phyloP scores from a whole-genome alignment of 1,140 invertebrate species.

The Philotrypesis tridentata region DNA sequence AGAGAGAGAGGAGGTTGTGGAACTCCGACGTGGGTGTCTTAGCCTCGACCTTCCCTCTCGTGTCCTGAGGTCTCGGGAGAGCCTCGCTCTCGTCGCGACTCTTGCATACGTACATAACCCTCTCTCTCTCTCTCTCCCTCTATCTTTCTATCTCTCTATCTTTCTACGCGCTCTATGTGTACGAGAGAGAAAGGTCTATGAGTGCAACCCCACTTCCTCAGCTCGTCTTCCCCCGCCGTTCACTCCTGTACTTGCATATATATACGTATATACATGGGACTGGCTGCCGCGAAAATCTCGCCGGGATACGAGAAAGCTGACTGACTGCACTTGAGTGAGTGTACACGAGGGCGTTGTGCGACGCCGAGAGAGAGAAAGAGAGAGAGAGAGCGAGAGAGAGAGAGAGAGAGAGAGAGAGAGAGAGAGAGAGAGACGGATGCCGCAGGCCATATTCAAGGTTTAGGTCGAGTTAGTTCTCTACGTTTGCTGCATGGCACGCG shows the following conservation, averaged over 20 bases:
- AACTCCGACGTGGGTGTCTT: slow-evolving; percentile 55
- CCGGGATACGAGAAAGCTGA: not conserved
- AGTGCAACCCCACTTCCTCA: slow-evolving; percentile 2
- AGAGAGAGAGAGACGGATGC: not conserved
- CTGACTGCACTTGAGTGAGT: not conserved
- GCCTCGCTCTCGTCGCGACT: slow-evolving; percentile 28
- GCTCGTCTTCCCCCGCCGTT: not conserved
- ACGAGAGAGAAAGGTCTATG: not conserved
- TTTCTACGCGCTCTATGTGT: not conserved
- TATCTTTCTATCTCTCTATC: not conserved
- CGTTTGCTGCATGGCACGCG: not conserved
- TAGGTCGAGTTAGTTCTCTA: not conserved
- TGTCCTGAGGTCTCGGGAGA: slow-evolving; percentile 52
- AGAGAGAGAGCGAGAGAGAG: not conserved
- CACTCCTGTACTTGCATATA: not conserved
- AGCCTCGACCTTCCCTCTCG: slow-evolving; percentile 61
- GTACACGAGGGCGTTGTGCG: not conserved
- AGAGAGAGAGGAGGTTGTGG: slow-evolving; percentile 28
- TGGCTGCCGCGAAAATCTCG: not conserved
- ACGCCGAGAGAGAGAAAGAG: not conserved
- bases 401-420: slow-evolving; percentile 4
- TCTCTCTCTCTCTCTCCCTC: not conserved
- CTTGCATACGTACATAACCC: slow-evolving; percentile 26
- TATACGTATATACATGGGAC: not conserved
- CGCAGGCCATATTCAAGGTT: not conserved